phyloP scores from a whole-genome alignment of 2,797 vertebrate genomes.

The Coilia nasus region DNA sequence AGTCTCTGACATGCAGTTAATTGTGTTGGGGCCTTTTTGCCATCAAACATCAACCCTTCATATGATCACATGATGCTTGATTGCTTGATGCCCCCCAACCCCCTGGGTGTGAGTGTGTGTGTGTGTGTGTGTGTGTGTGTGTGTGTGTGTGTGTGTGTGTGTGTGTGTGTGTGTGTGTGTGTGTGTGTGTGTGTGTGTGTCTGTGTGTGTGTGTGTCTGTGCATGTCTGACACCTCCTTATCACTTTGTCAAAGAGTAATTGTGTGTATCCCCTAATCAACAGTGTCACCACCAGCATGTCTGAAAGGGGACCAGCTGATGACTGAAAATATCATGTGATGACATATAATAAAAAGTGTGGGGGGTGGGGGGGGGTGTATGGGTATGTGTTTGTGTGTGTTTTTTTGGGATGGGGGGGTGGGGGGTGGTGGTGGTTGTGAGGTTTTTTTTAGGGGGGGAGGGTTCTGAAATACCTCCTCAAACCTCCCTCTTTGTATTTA shows the following conservation, averaged over 20 bases:
- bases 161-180: neutral
- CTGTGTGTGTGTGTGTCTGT: neutral
- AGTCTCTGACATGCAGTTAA: neutral
- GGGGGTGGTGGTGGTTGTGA: neutral
- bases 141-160: neutral
- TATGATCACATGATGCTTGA: neutral
- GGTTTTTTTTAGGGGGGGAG: neutral
- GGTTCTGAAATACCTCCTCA: no score
- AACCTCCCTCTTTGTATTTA: no score
- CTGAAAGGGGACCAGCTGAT: neutral
- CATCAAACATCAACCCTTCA: neutral
- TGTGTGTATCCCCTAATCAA: neutral
- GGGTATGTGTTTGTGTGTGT: neutral
- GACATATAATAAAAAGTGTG: neutral
- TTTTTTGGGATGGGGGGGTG: neutral
- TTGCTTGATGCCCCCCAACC: neutral
- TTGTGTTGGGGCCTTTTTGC: neutral
- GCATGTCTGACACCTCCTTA: neutral
- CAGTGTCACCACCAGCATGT: neutral
- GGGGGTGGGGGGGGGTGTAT: neutral
- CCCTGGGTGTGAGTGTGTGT: neutral
- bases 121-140: constrained; percentile 2
- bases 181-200: constrained; percentile 2
- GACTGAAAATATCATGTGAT: neutral
- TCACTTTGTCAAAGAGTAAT: neutral